These are phyloP conservation scores for Eciton burchellii DNA, from an alignment of 1,140 invertebrate genomes.

Conservation along the genomic window DNA sequence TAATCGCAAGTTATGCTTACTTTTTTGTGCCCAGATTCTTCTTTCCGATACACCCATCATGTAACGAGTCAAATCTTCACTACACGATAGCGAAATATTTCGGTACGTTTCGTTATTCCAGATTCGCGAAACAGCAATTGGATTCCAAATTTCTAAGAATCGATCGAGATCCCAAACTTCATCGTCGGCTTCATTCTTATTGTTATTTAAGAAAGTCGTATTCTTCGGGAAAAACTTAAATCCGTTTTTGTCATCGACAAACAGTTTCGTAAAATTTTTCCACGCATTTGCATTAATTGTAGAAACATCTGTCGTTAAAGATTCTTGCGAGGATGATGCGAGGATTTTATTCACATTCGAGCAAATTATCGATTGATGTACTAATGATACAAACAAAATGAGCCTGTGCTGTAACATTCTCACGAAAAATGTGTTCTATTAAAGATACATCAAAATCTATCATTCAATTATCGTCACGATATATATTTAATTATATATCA, in stretches of 20 bases:
- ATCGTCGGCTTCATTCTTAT: background rate
- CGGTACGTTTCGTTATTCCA: slow-evolving; percentile 41
- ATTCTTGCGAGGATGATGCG: background rate
- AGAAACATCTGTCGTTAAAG: background rate
- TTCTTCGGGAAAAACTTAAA: background rate
- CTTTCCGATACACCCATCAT: slow-evolving; percentile 60
- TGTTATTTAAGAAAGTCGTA: background rate
- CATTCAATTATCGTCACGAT: background rate
- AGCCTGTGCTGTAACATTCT: background rate
- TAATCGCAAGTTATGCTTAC: slow-evolving; percentile 60
- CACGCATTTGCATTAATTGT: background rate
- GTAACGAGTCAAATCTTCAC: slow-evolving; percentile 62
- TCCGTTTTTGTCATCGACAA: background rate
- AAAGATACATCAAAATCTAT: background rate
- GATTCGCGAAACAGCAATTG: slow-evolving; percentile 48
- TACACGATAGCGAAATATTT: slow-evolving; percentile 62
- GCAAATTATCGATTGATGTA: background rate
- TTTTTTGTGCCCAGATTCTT: slow-evolving; percentile 71
- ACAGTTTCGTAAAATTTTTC: background rate
- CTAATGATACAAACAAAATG: background rate
- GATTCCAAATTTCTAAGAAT: slow-evolving; percentile 73
- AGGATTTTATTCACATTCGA: background rate
- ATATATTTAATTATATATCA: too few relatives aligned
- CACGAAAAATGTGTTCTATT: background rate
- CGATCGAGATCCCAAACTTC: slow-evolving; percentile 24